These are phyloP conservation scores for Larimichthys crocea DNA, from an alignment of 2,113 vertebrate genomes.

Conservation along the genomic window DNA sequence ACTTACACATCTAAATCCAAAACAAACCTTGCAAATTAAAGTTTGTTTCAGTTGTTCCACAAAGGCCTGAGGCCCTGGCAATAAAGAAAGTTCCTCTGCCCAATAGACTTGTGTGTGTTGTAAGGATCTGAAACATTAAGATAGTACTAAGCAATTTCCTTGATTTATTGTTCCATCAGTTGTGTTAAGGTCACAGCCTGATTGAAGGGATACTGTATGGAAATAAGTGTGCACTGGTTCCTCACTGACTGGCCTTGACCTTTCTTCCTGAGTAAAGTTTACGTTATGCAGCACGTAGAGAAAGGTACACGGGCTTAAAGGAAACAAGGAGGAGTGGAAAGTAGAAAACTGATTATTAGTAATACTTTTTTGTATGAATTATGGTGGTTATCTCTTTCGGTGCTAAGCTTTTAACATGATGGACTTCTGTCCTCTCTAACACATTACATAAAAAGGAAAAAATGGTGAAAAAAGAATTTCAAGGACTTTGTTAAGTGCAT, in stretches of 20 bases:
- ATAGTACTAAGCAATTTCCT: conserved; percentile 57
- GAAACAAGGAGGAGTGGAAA: not conserved
- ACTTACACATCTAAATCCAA: not conserved
- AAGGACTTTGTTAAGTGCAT: not conserved
- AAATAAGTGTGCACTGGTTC: conserved; percentile 47
- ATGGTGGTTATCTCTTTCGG: not conserved
- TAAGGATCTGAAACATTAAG: conserved; percentile 60
- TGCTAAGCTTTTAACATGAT: not conserved
- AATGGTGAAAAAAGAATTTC: not conserved
- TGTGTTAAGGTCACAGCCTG: conserved; percentile 69
- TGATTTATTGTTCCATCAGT: conserved; percentile 76
- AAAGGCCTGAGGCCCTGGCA: conserved; percentile 14
- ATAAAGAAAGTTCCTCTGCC: conserved; percentile 28
- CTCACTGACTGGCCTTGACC: conserved; percentile 62
- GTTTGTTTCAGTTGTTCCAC: not conserved
- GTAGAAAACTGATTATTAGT: not conserved
- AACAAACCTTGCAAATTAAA: conserved; percentile 18
- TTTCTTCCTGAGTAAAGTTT: conserved; percentile 56
- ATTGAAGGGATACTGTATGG: conserved; percentile 62
- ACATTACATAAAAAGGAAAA: not conserved
- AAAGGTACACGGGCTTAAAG: conserved; percentile 17
- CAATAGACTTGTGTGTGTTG: conserved; percentile 33
- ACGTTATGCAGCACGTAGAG: conserved; percentile 32
- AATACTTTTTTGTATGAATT: not conserved
- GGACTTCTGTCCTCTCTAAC: not conserved